A percentile compares a stretch with the other conserved stretches of the same genome.
Evolutionary conservation across 2,888 invertebrate species (phyloP).

Genomic region (Ennomos quercinarius): DNA sequence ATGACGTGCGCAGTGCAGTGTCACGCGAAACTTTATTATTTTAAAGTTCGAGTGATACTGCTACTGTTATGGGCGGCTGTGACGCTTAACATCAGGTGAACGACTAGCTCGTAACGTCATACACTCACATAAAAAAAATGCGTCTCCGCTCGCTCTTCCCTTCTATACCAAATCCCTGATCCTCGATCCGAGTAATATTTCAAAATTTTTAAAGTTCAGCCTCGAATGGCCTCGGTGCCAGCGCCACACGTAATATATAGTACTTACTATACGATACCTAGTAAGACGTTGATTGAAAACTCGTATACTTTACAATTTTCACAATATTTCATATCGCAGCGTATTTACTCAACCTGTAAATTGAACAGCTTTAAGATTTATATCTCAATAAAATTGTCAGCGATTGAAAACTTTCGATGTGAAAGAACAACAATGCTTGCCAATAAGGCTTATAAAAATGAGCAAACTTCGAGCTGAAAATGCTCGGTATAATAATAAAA

Average conservation of each 20-base stretch:
- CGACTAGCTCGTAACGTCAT: no score
- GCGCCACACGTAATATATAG: conserved; percentile 14
- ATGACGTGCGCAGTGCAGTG: no score
- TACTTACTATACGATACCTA: no score
- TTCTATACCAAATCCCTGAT: conserved; percentile 37
- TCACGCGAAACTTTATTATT: no score
- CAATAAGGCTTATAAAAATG: neutral
- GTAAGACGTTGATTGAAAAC: conserved; percentile 70
- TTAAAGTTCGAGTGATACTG: no score
- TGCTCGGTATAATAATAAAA: no score
- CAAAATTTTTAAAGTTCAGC: conserved; percentile 70
- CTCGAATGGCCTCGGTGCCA: conserved; percentile 41
- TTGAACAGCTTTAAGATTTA: conserved; percentile 42
- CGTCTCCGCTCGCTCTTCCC: conserved; percentile 29
- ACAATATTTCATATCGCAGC: conserved; percentile 55
- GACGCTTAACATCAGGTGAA: no score
- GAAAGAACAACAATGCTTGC: conserved; percentile 6
- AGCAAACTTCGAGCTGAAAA: no score
- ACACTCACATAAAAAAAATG: neutral
- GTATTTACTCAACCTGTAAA: conserved; percentile 51
- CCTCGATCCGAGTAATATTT: conserved; percentile 65
- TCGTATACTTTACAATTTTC: conserved; percentile 55
- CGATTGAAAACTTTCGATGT: conserved; percentile 15
- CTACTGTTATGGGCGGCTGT: no score
- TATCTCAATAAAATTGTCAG: conserved; percentile 19